Conservation (phyloP, 2,888 invertebrate genomes). For the Lydus trimaculatus region DNA sequence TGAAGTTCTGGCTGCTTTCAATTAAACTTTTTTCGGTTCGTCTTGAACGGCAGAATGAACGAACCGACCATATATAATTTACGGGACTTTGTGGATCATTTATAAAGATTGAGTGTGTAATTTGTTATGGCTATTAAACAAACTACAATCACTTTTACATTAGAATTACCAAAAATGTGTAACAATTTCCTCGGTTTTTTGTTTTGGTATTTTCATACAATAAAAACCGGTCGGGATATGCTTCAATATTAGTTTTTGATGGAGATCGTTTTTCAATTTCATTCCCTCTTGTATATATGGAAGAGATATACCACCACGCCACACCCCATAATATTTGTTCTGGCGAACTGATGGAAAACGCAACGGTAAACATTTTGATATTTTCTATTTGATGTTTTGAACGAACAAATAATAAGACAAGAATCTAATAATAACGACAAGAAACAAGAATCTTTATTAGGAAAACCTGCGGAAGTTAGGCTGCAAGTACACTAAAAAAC, state of each 20-base stretch:
- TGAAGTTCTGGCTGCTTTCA: neutral
- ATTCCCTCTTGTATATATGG: neutral
- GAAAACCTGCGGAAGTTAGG: neutral
- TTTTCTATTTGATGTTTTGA: neutral
- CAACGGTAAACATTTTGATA: neutral
- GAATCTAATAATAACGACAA: neutral
- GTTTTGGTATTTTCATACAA: neutral
- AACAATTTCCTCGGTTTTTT: neutral
- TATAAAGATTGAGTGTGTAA: neutral
- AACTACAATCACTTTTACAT: neutral
- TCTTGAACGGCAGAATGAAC: neutral
- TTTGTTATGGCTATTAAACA: neutral
- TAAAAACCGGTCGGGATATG: neutral
- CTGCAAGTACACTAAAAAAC: too few relatives aligned
- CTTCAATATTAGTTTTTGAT: neutral
- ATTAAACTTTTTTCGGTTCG: neutral
- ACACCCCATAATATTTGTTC: neutral
- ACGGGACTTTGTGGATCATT: conserved; percentile 5
- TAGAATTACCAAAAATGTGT: neutral
- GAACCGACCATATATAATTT: neutral
- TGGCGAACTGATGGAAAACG: neutral
- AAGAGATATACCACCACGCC: too few relatives aligned
- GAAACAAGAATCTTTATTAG: neutral
- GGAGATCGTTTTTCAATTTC: neutral
- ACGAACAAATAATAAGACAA: neutral